A percentile compares a stretch with the other conserved stretches of the same genome.
phyloP scores from a whole-genome alignment of 2,113 vertebrate genomes.

The Bungarus multicinctus region DNA sequence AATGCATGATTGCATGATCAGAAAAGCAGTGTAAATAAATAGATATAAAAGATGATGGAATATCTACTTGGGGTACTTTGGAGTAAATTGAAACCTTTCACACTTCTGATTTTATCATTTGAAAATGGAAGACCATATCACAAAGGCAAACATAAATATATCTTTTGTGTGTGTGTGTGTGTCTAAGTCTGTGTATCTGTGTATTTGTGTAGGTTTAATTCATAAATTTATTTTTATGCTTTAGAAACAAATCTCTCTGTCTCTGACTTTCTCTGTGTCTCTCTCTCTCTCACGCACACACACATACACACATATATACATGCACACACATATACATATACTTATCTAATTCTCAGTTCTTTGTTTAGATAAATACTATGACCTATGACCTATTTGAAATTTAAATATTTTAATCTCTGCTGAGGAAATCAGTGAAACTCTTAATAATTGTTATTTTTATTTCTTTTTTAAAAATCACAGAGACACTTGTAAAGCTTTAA shows the following conservation, averaged over 20 bases:
- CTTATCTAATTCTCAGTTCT: neutral
- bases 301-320: too few relatives aligned
- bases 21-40: neutral
- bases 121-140: neutral
- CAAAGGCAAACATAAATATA: neutral
- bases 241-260: neutral
- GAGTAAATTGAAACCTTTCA: neutral
- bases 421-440: neutral
- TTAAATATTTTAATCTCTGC: neutral
- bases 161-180: neutral
- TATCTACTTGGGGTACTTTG: neutral
- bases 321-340: neutral
- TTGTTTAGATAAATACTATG: neutral
- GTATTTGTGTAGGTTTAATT: neutral
- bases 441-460: neutral
- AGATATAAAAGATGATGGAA: neutral
- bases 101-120: neutral
- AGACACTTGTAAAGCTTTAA: neutral
- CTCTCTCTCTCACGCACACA: too few relatives aligned
- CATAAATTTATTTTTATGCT: neutral
- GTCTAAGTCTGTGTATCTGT: neutral
- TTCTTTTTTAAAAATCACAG: neutral
- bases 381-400: neutral
- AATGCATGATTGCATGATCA: neutral
- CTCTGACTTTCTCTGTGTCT: too few relatives aligned